A percentile compares a stretch with the other conserved stretches of the same genome.
Evolutionary conservation across 1,140 invertebrate genomes (phyloP).

Genomic region (Cydia amplana): DNA sequence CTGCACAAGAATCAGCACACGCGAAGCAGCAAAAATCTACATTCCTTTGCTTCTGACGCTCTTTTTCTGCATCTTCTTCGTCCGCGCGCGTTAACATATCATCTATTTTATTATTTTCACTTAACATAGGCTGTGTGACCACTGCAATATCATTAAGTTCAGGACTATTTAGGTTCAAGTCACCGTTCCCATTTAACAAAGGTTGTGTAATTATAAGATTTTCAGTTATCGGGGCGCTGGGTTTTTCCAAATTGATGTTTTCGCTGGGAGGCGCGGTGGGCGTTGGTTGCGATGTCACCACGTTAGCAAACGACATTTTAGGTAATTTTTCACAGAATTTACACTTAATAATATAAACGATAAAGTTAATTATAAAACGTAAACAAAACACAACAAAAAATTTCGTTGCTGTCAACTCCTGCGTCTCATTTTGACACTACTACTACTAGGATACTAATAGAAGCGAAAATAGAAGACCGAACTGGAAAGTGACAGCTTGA

Average conservation of each 20-base stretch:
- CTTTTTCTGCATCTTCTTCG: not conserved
- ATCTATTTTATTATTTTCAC: not conserved
- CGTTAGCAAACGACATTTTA: not conserved
- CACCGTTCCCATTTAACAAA: not conserved
- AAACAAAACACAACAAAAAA: not conserved
- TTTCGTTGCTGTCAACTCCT: not conserved
- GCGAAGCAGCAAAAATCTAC: not conserved
- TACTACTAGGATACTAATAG: not conserved
- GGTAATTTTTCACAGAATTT: not conserved
- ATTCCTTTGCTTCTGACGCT: not conserved
- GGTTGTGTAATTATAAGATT: not conserved
- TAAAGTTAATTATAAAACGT: not conserved
- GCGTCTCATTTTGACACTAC: not conserved
- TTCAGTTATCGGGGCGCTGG: not conserved
- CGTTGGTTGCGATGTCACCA: not conserved
- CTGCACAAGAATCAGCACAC: not conserved
- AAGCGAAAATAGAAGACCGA: not conserved
- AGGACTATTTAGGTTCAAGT: not conserved
- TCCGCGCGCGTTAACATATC: not conserved
- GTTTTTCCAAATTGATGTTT: not conserved
- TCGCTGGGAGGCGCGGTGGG: conserved; percentile 5
- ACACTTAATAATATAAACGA: not conserved
- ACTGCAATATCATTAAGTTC: not conserved
- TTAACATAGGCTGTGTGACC: not conserved
- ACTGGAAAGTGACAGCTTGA: too few species aligned